Percentiles rank a stretch among this genome's conserved stretches.
Conservation (phyloP, 2,888 invertebrate genomes). For the Diaprepes abbreviatus region DNA sequence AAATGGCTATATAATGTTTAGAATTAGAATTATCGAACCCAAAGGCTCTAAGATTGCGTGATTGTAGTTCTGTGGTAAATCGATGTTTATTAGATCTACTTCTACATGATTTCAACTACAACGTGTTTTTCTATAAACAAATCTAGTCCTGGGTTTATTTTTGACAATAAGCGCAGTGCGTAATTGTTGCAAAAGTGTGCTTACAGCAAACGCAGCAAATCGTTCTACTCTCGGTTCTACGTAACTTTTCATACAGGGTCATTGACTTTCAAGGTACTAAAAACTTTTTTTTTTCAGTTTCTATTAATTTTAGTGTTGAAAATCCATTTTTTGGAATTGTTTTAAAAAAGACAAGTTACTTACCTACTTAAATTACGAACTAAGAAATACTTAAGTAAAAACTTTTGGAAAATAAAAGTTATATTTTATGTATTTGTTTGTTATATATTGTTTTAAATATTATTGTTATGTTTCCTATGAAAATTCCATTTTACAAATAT, state of each 20-base stretch:
- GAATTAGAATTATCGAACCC: too few relatives aligned
- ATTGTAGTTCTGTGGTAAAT: too few relatives aligned
- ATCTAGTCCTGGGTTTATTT: too few relatives aligned
- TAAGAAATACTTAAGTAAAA: neutral
- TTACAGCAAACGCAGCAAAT: too few relatives aligned
- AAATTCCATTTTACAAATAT: slow-evolving; percentile 34
- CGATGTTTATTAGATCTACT: neutral
- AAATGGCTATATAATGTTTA: too few relatives aligned
- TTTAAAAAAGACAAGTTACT: neutral
- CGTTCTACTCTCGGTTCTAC: too few relatives aligned
- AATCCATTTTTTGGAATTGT: too few relatives aligned
- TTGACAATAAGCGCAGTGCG: too few relatives aligned
- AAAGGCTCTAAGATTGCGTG: too few relatives aligned
- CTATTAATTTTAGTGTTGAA: neutral
- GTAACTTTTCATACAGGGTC: slow-evolving; percentile 8
- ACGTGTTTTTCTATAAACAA: too few relatives aligned
- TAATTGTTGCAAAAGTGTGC: too few relatives aligned
- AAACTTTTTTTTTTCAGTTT: neutral
- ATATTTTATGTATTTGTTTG: slow-evolving; percentile 18
- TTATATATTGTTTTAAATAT: slow-evolving; percentile 40
- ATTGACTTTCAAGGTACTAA: neutral
- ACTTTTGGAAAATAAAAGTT: slow-evolving; percentile 5
- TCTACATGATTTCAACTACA: neutral
- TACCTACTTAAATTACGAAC: neutral
- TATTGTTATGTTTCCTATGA: slow-evolving; percentile 29